A percentile compares a stretch with the other conserved stretches of the same genome.
phyloP scores from a whole-genome alignment of 2,113 vertebrate species.

The Gorsachius goisagi region DNA sequence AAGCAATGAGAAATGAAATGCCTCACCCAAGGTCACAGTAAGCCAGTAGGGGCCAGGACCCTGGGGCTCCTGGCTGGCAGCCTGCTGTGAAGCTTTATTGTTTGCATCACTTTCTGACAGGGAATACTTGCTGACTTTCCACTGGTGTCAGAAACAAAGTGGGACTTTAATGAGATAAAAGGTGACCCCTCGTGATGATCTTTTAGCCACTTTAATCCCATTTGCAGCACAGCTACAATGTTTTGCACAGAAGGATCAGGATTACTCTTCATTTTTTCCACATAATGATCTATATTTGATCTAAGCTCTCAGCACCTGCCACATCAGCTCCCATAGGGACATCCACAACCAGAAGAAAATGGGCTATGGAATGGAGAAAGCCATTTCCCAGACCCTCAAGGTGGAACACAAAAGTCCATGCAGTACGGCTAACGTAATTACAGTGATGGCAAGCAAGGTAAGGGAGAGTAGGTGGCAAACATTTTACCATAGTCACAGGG shows the following conservation, averaged over 20 bases:
- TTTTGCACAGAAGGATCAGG: neutral
- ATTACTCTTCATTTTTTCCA: constrained; percentile 9
- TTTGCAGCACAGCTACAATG: neutral
- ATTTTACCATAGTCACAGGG: neutral
- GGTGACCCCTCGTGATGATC: neutral
- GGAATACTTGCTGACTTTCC: neutral
- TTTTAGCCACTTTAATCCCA: neutral
- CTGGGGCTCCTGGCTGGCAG: neutral
- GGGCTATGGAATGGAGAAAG: neutral
- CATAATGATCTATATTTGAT: neutral
- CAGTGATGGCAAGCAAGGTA: neutral
- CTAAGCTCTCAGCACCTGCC: neutral
- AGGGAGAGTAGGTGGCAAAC: neutral
- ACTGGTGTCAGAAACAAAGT: neutral
- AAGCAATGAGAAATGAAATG: neutral
- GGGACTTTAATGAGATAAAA: constrained; percentile 20
- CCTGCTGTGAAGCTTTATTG: neutral
- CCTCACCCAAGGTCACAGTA: neutral
- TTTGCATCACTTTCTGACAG: neutral
- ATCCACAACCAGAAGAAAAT: neutral
- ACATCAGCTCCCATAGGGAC: neutral
- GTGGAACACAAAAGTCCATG: neutral
- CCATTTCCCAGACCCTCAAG: neutral
- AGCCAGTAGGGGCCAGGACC: neutral
- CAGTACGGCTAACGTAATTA: neutral